Conservation (phyloP, 2,113 vertebrate genomes). For the Pionites leucogaster region DNA sequence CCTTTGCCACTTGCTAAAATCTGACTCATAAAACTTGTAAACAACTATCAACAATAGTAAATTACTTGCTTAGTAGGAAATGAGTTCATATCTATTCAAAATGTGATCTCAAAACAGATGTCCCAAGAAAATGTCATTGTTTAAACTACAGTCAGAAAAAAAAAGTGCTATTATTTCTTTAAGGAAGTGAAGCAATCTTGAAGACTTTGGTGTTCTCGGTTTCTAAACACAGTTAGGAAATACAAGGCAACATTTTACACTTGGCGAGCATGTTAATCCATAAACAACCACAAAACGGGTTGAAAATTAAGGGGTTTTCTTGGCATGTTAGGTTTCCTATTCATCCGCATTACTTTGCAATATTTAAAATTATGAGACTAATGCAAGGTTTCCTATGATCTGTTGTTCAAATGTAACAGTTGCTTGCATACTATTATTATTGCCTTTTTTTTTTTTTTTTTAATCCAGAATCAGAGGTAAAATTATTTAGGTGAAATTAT, state of each 20-base stretch:
- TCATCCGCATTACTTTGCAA: constrained; percentile 22
- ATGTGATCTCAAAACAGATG: constrained; percentile 88
- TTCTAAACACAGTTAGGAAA: constrained; percentile 70
- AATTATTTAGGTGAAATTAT: constrained; percentile 80
- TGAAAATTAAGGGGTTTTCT: constrained; percentile 44
- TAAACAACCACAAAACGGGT: constrained; percentile 62
- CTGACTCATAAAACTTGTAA: constrained; percentile 81
- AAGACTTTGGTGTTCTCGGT: constrained; percentile 69
- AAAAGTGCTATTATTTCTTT: constrained; percentile 75
- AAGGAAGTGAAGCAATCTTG: constrained; percentile 82
- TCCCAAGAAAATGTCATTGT: constrained; percentile 85
- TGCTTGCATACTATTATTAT: not conserved
- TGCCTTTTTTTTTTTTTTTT: not conserved
- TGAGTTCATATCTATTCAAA: constrained; percentile 89
- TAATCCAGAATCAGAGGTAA: constrained; percentile 54
- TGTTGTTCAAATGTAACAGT: constrained; percentile 1
- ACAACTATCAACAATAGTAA: constrained; percentile 85
- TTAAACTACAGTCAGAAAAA: constrained; percentile 75
- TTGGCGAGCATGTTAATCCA: constrained; percentile 39
- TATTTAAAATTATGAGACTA: constrained; percentile 24
- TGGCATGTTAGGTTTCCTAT: constrained; percentile 40
- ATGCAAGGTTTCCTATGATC: constrained; percentile 4
- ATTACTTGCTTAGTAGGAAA: constrained; percentile 82
- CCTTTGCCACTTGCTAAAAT: constrained; percentile 81
- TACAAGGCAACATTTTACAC: constrained; percentile 48